Base-by-base conservation (phyloP, 2,888 invertebrate genomes). In the Drosophila meridiana region DNA sequence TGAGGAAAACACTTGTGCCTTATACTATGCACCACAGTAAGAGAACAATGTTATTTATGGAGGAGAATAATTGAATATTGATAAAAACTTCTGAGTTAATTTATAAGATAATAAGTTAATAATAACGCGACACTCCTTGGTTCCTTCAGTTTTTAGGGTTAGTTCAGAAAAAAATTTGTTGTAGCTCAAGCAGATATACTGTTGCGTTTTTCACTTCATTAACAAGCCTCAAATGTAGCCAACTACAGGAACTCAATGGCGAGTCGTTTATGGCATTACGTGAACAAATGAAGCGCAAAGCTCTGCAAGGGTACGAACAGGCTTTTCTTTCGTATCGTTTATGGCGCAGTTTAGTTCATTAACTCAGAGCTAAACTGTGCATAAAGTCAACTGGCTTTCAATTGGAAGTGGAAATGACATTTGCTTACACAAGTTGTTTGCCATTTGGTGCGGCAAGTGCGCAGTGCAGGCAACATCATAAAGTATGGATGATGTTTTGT, bases 351-450 rank as follows among this genome's bases (percentile, higher is more conserved):
- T 36, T 43, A 57, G 45, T 47, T 47, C 38, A 57, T 32, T 32
- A 48, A 47, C 52, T 38, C 14, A 53, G 14, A 26, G 55, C n/a
- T 47, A 43, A 63, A 26, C 47, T 63, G 47, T 14, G 36, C 56
- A 63, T 57, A n/a, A 57, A 57, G 48, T 57, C 48, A 64, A 72
- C 69, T 69, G 69, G 62, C 69, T 63, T 69, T 63, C 34, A 63
- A 69, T 72, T 63, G 32, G 32, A 52, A 34, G 50, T 47, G 53
- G 8, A 48, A 53, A 59, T 50, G 20, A 58, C 42, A 65, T 71
- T 65, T 48, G 30, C 55, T 60, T 57, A 52, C 57, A 59, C 42
- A 53, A 58, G 69, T 36, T 40, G 56, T 69, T 58, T 58, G 62
- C 20, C 20, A 20, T 56, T 70, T 48, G 38, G 48, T 40, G 61